Conservation (phyloP, 1,140 invertebrate species). For the Drosophila burlai region DNA sequence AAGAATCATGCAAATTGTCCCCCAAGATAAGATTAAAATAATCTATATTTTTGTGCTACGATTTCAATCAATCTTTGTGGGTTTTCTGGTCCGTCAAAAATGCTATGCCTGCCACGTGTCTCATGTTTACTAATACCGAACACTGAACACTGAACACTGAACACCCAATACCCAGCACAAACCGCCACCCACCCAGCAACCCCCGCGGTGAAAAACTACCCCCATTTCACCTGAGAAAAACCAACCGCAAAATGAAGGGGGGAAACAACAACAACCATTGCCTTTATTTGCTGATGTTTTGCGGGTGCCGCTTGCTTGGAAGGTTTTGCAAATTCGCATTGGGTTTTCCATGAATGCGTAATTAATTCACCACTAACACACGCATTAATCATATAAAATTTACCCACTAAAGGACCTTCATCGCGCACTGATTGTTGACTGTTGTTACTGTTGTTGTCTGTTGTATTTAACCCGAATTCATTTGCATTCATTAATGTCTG, state of each 20-base stretch:
- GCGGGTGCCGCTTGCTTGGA: not conserved
- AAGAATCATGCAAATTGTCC: not conserved
- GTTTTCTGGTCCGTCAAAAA: conserved; percentile 9
- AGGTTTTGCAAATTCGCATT: conserved; percentile 15
- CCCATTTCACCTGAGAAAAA: conserved; percentile 13
- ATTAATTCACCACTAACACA: conserved; percentile 36
- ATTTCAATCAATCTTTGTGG: conserved; percentile 23
- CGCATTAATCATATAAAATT: conserved; percentile 28
- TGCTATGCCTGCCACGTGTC: conserved; percentile 34
- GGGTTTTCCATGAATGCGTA: conserved; percentile 26
- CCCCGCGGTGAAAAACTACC: conserved; percentile 9
- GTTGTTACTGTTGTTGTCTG: conserved; percentile 21
- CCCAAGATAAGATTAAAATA: not conserved
- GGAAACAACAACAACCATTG: not conserved
- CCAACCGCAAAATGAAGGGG: conserved; percentile 18
- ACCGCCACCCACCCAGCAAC: conserved; percentile 1
- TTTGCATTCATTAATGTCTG: conserved; percentile 39
- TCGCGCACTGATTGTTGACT: conserved; percentile 35
- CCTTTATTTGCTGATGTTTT: not conserved
- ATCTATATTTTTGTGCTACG: no score
- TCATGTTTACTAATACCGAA: conserved; percentile 5
- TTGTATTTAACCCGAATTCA: conserved; percentile 38
- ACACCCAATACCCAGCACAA: not conserved
- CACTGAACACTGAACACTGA: not conserved
- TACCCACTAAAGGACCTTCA: conserved; percentile 46